Evolutionary conservation across 1,140 invertebrate species (phyloP).

Genomic region (Thaumetopoea pityocampa): DNA sequence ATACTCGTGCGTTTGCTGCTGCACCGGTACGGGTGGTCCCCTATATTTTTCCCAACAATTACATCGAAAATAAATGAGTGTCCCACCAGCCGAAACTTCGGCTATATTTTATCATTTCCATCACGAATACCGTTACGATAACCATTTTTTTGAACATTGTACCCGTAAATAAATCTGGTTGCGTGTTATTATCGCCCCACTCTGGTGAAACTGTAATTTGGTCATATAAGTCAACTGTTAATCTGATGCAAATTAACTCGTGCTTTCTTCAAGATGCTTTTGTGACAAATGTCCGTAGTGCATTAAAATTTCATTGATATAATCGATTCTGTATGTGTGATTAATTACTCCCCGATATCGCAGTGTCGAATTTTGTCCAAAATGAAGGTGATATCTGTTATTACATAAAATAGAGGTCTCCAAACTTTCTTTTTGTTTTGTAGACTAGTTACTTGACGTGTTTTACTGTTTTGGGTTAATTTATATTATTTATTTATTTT

Average conservation of each 20-base stretch:
- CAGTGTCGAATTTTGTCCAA: too few species aligned
- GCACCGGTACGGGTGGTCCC: conserved; percentile 3
- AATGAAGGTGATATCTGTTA: too few species aligned
- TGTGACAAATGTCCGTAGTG: too few species aligned
- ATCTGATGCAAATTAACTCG: conserved; percentile 17
- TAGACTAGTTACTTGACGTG: too few species aligned
- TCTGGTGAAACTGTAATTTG: conserved; percentile 16
- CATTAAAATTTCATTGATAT: too few species aligned
- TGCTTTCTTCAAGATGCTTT: conserved; percentile 2
- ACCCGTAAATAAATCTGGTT: conserved; percentile 18
- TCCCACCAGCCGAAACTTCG: conserved; percentile 8
- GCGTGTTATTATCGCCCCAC: conserved; percentile 7
- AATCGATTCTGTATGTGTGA: too few species aligned
- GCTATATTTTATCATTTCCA: conserved; percentile 18
- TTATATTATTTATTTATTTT: too few species aligned
- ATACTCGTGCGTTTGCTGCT: background rate
- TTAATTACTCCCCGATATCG: too few species aligned
- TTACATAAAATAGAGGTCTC: too few species aligned
- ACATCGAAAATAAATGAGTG: conserved; percentile 9
- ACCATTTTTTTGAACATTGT: conserved; percentile 13
- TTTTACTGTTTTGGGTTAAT: too few species aligned
- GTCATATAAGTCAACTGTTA: conserved; percentile 18
- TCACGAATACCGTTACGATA: conserved; percentile 11
- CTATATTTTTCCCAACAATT: conserved; percentile 11
- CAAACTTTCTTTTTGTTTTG: too few species aligned